Base-by-base conservation (phyloP, 2,888 invertebrate genomes). In the Clivina fossor region DNA sequence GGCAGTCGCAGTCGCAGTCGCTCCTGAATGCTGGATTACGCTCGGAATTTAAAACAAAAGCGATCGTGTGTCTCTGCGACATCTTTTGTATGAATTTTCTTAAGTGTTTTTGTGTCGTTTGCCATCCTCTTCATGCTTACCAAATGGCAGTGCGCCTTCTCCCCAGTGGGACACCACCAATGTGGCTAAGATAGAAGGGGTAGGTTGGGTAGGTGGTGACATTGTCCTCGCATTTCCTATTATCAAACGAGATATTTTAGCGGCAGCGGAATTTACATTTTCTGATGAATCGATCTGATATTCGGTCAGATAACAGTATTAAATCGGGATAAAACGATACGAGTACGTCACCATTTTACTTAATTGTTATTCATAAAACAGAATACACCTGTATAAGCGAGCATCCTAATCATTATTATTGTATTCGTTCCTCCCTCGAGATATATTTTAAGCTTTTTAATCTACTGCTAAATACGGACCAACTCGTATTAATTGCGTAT, bases 81-180 rank as follows among this genome's bases (percentile, higher is more conserved):
- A 53, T 53, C 53, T 53, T 53, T 53, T 53, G 53, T 44, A 37
- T 37, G 44, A 53, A 53, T 53, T 44, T 53, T 53, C 53, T 53
- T 53, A 53, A 53, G 44, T 53, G 53, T 53, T 53, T 53, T 53
- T 53, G 53, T 53, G 53, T 53, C 43, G 53, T 53, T 50, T 53
- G 44, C 26, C 44, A 37, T 43, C 19, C 37, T 28, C 53, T 53
- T 44, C 44, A 53, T 53, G 53, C 26, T 53, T 44, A 44, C 53
- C 24, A 53, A 46, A 53, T 44, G 44, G 53, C 18, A 43, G 41
- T 19, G 33, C 46, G 33, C 15, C 26, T 24, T 9, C 26, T 24
- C 9, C 26, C 24, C 20, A 41, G n/a, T n/a, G n/a, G n/a, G n/a
- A n/a, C n/a, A n/a, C n/a, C n/a, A n/a, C n/a, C n/a, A n/a, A n/a